Evolutionary conservation across 2,797 vertebrate species (phyloP).

Genomic region (Prunella strophiata): DNA sequence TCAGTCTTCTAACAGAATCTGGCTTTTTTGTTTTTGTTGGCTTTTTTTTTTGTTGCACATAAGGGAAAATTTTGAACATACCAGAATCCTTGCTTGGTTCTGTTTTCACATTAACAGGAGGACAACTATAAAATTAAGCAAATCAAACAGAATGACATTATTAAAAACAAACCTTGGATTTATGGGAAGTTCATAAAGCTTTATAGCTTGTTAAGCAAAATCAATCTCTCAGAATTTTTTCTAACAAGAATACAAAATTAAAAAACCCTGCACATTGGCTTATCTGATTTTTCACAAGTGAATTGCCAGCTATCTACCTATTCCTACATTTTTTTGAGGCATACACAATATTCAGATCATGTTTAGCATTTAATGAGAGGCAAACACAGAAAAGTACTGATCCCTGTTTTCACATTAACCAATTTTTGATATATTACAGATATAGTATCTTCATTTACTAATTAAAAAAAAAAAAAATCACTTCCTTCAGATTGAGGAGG

Average conservation of each 20-base stretch:
- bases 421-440: not conserved
- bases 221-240: not conserved
- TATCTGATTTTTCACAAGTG: not conserved
- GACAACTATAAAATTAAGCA: conserved; percentile 64
- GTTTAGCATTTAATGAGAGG: not conserved
- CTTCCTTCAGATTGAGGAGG: not conserved
- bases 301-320: not conserved
- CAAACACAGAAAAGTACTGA: not conserved
- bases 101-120: conserved; percentile 76
- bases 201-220: not conserved
- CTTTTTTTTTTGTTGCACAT: not conserved
- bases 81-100: conserved; percentile 79
- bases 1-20: not conserved
- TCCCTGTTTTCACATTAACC: not conserved
- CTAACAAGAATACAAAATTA: not conserved
- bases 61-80: conserved; percentile 56
- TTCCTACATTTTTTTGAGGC: not conserved
- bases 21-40: not conserved
- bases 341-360: not conserved
- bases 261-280: not conserved
- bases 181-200: not conserved
- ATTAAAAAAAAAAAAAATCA: not conserved
- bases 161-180: not conserved
- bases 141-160: not conserved
- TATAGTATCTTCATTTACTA: not conserved